Conservation (phyloP, 2,888 invertebrate species). For the Folsomia candida region DNA sequence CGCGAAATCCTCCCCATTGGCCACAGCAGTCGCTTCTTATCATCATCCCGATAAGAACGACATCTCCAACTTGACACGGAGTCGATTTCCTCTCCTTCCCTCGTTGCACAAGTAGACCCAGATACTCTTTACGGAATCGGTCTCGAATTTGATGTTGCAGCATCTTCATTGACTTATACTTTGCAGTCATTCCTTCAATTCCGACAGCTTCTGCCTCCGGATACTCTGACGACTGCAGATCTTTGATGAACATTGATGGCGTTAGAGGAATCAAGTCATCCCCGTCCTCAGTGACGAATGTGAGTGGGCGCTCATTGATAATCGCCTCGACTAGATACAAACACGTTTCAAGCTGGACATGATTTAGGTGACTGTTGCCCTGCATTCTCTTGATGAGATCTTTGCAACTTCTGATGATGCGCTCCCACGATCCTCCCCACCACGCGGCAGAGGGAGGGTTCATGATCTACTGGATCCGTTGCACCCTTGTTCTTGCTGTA, state of each 20-base stretch:
- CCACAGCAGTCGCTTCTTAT: background rate
- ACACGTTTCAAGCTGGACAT: constrained; percentile 41
- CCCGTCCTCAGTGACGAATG: constrained; percentile 33
- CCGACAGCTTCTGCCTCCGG: background rate
- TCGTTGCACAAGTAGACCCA: background rate
- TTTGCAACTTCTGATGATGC: background rate
- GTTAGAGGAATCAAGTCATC: background rate
- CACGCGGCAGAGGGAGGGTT: background rate
- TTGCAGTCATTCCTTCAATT: background rate
- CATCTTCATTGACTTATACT: background rate
- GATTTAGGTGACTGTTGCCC: constrained; percentile 34
- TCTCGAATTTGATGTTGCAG: background rate
- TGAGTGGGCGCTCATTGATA: constrained; percentile 51
- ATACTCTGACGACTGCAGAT: background rate
- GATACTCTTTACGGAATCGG: constrained; percentile 8
- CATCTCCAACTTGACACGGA: background rate
- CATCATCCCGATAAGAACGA: constrained; percentile 7
- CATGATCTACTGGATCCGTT: background rate
- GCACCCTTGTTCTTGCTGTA: background rate
- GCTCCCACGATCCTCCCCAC: constrained; percentile 5
- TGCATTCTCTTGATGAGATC: constrained; percentile 24
- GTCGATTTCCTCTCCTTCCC: background rate
- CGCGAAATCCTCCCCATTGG: background rate
- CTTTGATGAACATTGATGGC: background rate
- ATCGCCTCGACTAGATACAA: constrained; percentile 35